phyloP scores from a whole-genome alignment of 2,113 vertebrate genomes.

The Micromys minutus region DNA sequence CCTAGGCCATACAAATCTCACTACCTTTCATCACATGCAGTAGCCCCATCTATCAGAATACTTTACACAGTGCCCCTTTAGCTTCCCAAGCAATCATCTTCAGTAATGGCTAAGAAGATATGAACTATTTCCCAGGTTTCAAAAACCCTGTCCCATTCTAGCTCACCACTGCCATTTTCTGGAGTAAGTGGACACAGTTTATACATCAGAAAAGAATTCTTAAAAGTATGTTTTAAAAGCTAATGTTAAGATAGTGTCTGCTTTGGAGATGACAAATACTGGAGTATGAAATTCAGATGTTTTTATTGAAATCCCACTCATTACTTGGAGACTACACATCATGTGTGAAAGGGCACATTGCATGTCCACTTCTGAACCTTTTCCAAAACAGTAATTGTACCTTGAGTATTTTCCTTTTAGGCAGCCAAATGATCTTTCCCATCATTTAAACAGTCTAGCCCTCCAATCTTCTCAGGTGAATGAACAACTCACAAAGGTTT shows the following conservation, averaged over 20 bases:
- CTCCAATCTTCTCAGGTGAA: conserved; percentile 17
- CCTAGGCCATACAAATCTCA: not conserved
- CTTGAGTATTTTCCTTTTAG: conserved; percentile 30
- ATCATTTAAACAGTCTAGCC: conserved; percentile 33
- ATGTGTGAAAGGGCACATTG: not conserved
- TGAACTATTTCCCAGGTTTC: not conserved
- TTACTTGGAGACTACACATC: not conserved
- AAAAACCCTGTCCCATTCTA: not conserved
- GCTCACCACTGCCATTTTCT: conserved; percentile 13
- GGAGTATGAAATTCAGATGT: not conserved
- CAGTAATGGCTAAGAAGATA: not conserved
- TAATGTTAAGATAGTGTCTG: not conserved
- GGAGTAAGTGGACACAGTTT: not conserved
- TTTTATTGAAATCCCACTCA: conserved; percentile 25
- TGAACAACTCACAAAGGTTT: not conserved
- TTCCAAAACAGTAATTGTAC: conserved; percentile 48
- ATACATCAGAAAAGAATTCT: conserved; percentile 27
- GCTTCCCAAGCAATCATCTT: not conserved
- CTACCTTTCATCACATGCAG: not conserved
- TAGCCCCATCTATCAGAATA: not conserved
- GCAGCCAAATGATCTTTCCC: conserved; percentile 36
- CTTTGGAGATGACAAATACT: not conserved
- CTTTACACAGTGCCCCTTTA: not conserved
- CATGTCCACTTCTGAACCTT: conserved; percentile 19
- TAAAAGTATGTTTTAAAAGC: not conserved